A percentile compares a stretch with the other conserved stretches of the same genome.
Conservation (phyloP, 2,797 vertebrate species). For the Lagorchestes hirsutus region DNA sequence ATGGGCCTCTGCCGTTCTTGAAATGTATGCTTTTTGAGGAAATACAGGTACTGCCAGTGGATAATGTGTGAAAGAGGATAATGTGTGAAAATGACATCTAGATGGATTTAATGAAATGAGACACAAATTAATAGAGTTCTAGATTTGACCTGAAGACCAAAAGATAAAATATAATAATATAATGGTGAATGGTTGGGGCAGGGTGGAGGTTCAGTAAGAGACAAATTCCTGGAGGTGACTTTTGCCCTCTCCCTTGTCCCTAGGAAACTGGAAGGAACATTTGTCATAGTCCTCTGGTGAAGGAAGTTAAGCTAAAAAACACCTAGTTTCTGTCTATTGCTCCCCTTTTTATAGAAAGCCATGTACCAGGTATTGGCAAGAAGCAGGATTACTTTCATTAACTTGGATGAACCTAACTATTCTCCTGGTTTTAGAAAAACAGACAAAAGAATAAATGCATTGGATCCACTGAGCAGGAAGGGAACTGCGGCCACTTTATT, state of each 20-base stretch:
- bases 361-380: background rate
- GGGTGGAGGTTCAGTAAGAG: background rate
- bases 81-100: background rate
- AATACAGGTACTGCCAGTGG: background rate
- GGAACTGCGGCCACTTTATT: background rate
- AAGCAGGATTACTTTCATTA: background rate
- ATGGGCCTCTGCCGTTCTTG: background rate
- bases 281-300: background rate
- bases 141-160: background rate
- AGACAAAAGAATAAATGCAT: background rate
- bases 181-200: background rate
- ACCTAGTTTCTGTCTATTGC: background rate
- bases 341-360: no score
- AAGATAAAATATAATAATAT: background rate
- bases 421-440: background rate
- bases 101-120: background rate
- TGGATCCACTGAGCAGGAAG: background rate
- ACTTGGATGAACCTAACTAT: background rate
- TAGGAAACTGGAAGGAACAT: background rate
- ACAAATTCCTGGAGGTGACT: background rate
- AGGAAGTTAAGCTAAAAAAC: background rate
- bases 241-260: background rate
- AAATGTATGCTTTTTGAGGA: background rate
- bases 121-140: background rate
- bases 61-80: no score